Conservation (phyloP, 2,113 vertebrate genomes). For the Salvator merianae region DNA sequence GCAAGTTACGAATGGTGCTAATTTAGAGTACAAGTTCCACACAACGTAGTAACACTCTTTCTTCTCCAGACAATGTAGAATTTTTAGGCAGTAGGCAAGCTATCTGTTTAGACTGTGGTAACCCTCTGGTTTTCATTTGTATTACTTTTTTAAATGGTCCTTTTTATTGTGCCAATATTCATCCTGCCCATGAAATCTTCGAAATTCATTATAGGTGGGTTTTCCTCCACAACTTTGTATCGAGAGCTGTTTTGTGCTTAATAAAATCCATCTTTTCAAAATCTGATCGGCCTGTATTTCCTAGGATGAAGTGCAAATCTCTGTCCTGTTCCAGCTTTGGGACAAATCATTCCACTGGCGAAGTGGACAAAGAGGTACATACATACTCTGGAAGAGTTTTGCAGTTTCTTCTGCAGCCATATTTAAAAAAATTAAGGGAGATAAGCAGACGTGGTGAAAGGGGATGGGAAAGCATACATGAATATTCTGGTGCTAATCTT, state of each 20-base stretch:
- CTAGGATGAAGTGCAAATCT: not conserved
- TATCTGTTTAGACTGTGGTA: slow-evolving; percentile 76
- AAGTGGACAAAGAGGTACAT: not conserved
- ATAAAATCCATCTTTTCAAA: slow-evolving; percentile 82
- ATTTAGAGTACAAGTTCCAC: slow-evolving; percentile 77
- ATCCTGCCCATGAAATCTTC: slow-evolving; percentile 77
- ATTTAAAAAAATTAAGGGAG: not conserved
- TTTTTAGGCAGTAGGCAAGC: slow-evolving; percentile 77
- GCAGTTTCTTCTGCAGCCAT: not conserved
- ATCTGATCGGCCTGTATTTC: slow-evolving; percentile 46
- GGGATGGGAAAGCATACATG: not conserved
- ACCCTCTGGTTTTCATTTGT: slow-evolving; percentile 79
- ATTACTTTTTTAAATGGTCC: slow-evolving; percentile 66
- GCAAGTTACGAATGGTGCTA: slow-evolving; percentile 87
- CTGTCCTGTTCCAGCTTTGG: not conserved
- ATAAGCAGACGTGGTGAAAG: not conserved
- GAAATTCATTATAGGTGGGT: slow-evolving; percentile 77
- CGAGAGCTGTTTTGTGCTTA: slow-evolving; percentile 81
- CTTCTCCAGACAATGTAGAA: slow-evolving; percentile 77
- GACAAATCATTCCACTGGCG: not conserved
- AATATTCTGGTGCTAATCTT: not conserved
- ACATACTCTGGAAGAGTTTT: not conserved
- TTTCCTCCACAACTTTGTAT: slow-evolving; percentile 75
- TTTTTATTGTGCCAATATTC: slow-evolving; percentile 81
- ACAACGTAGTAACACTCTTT: slow-evolving; percentile 70